Evolutionary conservation across 2,797 vertebrate species (phyloP).

Genomic region (Mormyrops attenuatus): DNA sequence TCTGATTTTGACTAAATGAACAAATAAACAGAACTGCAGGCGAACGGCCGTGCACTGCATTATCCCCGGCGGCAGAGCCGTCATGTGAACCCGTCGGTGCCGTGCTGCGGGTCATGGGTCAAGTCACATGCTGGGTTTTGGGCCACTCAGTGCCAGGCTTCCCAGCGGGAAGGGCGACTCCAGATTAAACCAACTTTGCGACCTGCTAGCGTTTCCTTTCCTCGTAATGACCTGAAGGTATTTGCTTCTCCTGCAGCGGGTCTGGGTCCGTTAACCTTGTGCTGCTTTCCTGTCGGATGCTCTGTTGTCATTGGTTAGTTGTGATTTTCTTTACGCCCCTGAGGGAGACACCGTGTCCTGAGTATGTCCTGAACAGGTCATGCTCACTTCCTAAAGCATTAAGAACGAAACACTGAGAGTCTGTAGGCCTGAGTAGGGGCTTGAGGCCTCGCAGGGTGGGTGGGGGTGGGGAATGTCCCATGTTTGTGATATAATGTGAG

Average conservation of each 20-base stretch:
- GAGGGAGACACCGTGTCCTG: not conserved
- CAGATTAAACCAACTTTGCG: not conserved
- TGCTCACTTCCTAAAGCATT: not conserved
- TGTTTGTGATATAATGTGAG: not conserved
- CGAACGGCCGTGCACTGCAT: not conserved
- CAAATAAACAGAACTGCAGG: not conserved
- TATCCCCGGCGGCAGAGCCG: not conserved
- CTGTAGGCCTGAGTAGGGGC: not conserved
- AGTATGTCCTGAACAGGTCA: not conserved
- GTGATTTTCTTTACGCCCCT: not conserved
- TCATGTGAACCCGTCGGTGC: slow-evolving; percentile 50
- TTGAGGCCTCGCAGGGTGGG: not conserved
- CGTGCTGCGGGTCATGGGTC: slow-evolving; percentile 46
- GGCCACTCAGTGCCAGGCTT: not conserved
- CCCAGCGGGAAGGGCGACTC: not conserved
- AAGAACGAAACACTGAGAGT: not conserved
- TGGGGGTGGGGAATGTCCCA: not conserved
- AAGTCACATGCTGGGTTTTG: slow-evolving; percentile 44
- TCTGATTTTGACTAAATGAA: not conserved
- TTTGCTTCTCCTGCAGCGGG: not conserved
- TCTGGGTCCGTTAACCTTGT: not conserved
- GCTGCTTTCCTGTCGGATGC: not conserved
- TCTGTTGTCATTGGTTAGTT: not conserved
- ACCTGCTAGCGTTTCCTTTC: not conserved
- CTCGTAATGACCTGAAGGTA: not conserved